phyloP scores from a whole-genome alignment of 1,140 invertebrate species.

The Camponotus vicinus region DNA sequence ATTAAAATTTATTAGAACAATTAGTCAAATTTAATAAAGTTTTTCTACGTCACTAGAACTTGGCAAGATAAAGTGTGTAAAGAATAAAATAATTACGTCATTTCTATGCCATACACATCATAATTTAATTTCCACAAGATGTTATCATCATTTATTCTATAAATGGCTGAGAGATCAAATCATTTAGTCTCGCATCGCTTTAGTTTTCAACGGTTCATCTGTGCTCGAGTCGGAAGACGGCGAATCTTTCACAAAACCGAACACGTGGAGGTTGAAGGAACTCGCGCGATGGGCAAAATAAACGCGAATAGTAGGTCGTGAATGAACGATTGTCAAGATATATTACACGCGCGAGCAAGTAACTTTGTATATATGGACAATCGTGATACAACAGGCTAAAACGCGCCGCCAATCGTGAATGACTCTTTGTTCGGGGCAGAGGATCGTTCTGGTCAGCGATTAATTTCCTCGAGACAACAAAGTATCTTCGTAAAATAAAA shows the following conservation, averaged over 20 bases:
- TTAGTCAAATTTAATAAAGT: not conserved
- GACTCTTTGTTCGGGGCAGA: conserved; percentile 61
- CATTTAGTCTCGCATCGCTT: not conserved
- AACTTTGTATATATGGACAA: conserved; percentile 34
- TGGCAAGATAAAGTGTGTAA: not conserved
- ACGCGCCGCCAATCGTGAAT: conserved; percentile 57
- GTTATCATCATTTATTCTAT: not conserved
- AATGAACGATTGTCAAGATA: conserved; percentile 66
- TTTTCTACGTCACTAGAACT: not conserved
- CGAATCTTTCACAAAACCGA: conserved; percentile 10
- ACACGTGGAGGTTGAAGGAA: not conserved
- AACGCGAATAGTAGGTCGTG: conserved; percentile 24
- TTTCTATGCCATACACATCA: not conserved
- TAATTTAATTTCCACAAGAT: not conserved
- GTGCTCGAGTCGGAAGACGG: not conserved
- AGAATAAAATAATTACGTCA: not conserved
- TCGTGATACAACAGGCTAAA: conserved; percentile 34
- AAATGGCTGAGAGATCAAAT: not conserved
- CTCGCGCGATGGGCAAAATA: not conserved
- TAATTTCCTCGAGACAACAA: conserved; percentile 57
- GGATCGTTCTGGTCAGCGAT: conserved; percentile 60
- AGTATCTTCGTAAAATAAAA: not conserved
- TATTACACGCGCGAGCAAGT: not conserved
- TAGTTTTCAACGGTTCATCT: conserved; percentile 21
- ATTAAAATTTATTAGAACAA: not conserved